Evolutionary conservation across 2,113 vertebrate genomes (phyloP), one percentile per base, ranked within the genome.

Genomic region (Elephas maximus): DNA sequence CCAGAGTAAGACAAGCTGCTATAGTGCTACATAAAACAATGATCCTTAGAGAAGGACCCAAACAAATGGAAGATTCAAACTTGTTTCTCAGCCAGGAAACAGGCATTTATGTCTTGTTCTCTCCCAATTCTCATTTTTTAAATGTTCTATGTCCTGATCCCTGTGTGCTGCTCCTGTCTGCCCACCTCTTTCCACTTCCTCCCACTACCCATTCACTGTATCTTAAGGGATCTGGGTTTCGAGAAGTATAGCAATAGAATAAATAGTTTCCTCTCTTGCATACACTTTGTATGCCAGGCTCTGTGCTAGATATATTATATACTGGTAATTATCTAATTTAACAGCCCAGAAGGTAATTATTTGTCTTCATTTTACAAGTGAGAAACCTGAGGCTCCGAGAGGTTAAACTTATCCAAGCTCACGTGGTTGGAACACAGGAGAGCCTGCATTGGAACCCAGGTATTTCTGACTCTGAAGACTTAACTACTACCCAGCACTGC

Each of bases 401-500:
- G 11, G 30, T 69, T 45, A 23, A 92, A 88, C 30, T 10, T 20
- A 63, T n/a, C 24, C 23, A 65, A 24, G 57, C 48, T 91, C 21
- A 37, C 65, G 60, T 23, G 30, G 41, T 18, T 81, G 20, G 57
- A 18, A 65, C 51, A 53, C 26, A 82, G 24, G 20, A 88, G 4
- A 88, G 6, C 5, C 26, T 89, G 21, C 5, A 18, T 6, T 9
- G 33, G 83, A 87, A 67, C 8, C 21, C 6, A 44, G 51, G 26
- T n/a, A 79, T 57, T 76, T 83, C 69, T 88, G 26, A 41, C 15
- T 67, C 82, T 65, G 9, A 57, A 87, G 65, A 30, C 11, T 85
- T 45, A 5, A 30, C 24, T 26, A 18, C 45, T 28, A 14, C 26
- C n/a, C 65, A 20, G 8, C 1, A 0, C 23, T 17, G 9, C 12